Base-by-base conservation (phyloP, 2,888 invertebrate species). In the Microctonus brassicae region DNA sequence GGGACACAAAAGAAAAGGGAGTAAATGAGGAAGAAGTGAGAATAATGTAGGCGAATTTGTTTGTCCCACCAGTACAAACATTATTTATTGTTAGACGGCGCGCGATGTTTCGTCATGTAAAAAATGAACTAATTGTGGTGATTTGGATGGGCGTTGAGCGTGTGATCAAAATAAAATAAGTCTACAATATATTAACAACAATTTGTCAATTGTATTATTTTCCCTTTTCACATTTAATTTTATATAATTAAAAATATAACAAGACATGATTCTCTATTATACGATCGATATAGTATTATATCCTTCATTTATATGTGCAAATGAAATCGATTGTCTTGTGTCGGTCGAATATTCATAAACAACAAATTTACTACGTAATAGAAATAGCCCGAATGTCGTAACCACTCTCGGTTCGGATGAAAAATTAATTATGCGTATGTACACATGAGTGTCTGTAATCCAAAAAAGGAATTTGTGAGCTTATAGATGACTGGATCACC, bases 291-390 rank as follows among this genome's bases (percentile, higher is more conserved):
- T n/a, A n/a, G n/a, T 29, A 47, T 60, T 68, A n/a, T 26, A 39
- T 22, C 24, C 61, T 36, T 10, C 58, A 33, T 61, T 52, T 61
- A 47, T 67, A 60, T 67, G n/a, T n/a, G 67, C 52, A 52, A 24
- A 34, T 9, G 52, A 62, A 69, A 69, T 69, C 63, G 70, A 64
- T 70, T 70, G 70, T 69, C 69, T 62, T 63, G 39, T 36, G 62
- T 63, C 24, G 63, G 55, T 63, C 69, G 55, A 29, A 53, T 53
- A 58, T 64, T 58, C 62, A 69, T 69, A 70, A 70, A 64, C 64
- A 58, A 58, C 34, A 64, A 64, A 63, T 53, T 53, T 33, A 69
- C 52, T 42, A 57, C 52, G 69, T 57, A 39, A 29, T 61, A 55
- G 57, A 70, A 70, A 70, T 24, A 26, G 47, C 17, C 29, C 52